Evolutionary conservation across 2,888 invertebrate species (phyloP).

Genomic region (Mactromeris polynyma): DNA sequence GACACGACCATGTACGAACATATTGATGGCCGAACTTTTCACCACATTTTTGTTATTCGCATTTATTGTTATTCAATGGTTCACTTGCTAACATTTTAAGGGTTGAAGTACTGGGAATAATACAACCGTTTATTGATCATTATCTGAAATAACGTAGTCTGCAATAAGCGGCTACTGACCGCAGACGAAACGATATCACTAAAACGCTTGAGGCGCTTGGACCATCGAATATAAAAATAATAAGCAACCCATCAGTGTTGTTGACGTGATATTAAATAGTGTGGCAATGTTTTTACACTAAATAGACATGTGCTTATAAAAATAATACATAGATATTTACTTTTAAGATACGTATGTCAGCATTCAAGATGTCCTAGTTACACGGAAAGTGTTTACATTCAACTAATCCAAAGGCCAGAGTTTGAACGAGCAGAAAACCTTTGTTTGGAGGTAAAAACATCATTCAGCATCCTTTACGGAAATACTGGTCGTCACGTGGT

Average conservation of each 20-base stretch:
- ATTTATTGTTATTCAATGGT: background rate
- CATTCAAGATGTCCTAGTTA: no score
- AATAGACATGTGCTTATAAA: background rate
- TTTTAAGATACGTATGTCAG: no score
- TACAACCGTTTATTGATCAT: background rate
- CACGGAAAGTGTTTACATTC: no score
- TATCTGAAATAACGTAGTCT: background rate
- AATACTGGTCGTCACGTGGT: background rate
- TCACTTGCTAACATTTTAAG: background rate
- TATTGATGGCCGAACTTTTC: background rate
- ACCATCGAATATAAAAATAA: background rate
- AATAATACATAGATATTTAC: no score
- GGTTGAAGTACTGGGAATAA: background rate
- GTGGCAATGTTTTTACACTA: background rate
- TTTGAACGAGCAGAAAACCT: no score
- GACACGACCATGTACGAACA: background rate
- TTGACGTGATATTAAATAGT: background rate
- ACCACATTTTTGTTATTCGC: background rate
- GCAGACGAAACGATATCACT: background rate
- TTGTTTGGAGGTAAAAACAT: no score
- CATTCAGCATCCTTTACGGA: no score
- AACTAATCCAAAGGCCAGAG: no score
- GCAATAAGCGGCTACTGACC: background rate
- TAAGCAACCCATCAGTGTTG: background rate
- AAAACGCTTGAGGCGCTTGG: background rate